Evolutionary conservation across 2,888 invertebrate genomes (phyloP).

Genomic region (Drosophila falleni): DNA sequence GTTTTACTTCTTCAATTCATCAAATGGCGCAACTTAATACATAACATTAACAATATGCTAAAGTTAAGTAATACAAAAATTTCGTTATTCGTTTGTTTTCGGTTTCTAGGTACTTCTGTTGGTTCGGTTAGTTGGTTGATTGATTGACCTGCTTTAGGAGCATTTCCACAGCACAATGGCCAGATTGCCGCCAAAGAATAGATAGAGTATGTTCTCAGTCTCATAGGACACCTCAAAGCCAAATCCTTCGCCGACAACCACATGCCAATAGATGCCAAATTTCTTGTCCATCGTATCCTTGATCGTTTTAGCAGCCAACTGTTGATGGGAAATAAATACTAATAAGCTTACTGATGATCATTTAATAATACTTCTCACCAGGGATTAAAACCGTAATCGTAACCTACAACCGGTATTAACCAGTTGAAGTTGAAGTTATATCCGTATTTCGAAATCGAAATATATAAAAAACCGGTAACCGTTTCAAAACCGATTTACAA

Average conservation of each 20-base stretch:
- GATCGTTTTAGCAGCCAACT: conserved; percentile 94
- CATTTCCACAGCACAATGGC: conserved; percentile 97
- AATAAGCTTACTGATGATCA: not conserved
- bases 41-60: conserved; percentile 56
- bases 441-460: too few relatives aligned
- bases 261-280: conserved; percentile 97
- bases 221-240: conserved; percentile 97
- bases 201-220: conserved; percentile 93
- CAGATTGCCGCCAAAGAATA: conserved; percentile 96
- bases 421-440: too few relatives aligned
- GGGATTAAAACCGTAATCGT: too few relatives aligned
- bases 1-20: conserved; percentile 19
- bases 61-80: conserved; percentile 57
- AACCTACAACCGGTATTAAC: too few relatives aligned
- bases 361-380: not conserved
- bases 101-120: conserved; percentile 70
- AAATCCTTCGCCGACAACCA: conserved; percentile 95
- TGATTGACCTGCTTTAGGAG: conserved; percentile 82
- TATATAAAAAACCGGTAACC: too few relatives aligned
- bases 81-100: conserved; percentile 40
- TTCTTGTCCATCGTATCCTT: conserved; percentile 98
- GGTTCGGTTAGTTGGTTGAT: conserved; percentile 19
- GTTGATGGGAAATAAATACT: conserved; percentile 46
- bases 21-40: conserved; percentile 43
- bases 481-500: too few relatives aligned